These are phyloP conservation scores for Heterodera schachtii DNA, from an alignment of 1,140 invertebrate genomes.

Conservation along the genomic window DNA sequence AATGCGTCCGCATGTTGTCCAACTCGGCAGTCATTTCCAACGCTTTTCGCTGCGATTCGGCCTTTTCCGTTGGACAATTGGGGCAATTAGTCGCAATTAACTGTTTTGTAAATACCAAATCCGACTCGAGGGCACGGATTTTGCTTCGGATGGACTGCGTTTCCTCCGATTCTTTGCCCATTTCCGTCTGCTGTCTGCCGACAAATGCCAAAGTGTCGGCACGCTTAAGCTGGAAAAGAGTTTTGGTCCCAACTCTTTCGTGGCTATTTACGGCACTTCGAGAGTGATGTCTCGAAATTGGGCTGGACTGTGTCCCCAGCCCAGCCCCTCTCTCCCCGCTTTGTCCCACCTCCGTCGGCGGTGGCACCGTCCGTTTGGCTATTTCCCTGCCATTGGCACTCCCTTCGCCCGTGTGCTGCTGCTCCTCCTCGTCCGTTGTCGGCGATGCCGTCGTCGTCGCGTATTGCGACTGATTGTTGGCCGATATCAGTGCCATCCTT, in stretches of 20 bases:
- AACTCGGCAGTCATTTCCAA: constrained; percentile 57
- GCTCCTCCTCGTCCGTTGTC: constrained; percentile 11
- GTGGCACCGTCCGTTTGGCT: background rate
- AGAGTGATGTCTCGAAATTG: too few relatives aligned
- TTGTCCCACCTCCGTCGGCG: background rate
- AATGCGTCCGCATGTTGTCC: constrained; percentile 51
- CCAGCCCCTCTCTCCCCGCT: too few relatives aligned
- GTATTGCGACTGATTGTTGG: background rate
- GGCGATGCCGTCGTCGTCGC: background rate
- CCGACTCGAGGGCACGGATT: constrained; percentile 56
- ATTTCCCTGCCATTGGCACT: background rate
- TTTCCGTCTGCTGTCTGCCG: background rate
- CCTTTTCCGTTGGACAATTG: background rate
- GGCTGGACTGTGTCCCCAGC: too few relatives aligned
- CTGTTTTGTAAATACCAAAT: too few relatives aligned
- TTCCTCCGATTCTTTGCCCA: background rate
- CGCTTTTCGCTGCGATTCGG: constrained; percentile 57
- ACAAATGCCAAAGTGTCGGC: background rate
- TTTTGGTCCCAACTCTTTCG: too few relatives aligned
- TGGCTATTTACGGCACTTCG: too few relatives aligned
- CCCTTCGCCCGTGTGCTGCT: background rate
- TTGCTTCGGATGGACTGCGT: constrained; percentile 32
- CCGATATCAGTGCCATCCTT: background rate
- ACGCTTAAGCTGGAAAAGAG: background rate
- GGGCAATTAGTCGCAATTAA: too few relatives aligned